phyloP scores from a whole-genome alignment of 30 jellyfish, hydroid and myxozoan genomes.

The Hydra vulgaris region DNA sequence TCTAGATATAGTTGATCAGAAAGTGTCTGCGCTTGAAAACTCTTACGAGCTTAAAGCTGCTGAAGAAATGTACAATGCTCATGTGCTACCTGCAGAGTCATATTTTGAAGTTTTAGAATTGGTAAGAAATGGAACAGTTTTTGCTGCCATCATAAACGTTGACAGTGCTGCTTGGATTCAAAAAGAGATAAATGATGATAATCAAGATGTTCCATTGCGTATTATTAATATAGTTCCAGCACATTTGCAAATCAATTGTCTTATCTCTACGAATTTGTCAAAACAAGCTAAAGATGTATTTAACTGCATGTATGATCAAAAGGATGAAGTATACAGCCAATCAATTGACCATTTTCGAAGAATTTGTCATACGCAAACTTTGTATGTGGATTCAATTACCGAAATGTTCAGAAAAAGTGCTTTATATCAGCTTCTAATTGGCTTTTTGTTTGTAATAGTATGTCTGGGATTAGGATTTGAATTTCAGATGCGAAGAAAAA shows the following conservation, averaged over 20 bases:
- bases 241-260: constrained; percentile 1
- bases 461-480: too few relatives aligned
- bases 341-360: not conserved
- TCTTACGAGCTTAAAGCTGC: constrained; percentile 11
- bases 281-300: not conserved
- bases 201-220: constrained; percentile 12
- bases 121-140: constrained; percentile 13
- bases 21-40: constrained; percentile 13
- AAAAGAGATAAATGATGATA: constrained; percentile 13
- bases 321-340: constrained; percentile 1
- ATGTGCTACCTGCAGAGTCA: constrained; percentile 18
- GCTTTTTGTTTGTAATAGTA: too few relatives aligned
- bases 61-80: constrained; percentile 7
- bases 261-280: not conserved
- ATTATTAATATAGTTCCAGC: constrained; percentile 17
- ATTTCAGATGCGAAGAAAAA: too few relatives aligned
- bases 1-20: not conserved
- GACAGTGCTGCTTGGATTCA: constrained; percentile 26
- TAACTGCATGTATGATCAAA: constrained; percentile 1
- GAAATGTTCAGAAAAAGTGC: too few relatives aligned
- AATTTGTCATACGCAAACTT: constrained; percentile 2
- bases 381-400: too few relatives aligned
- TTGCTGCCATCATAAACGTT: constrained; percentile 17
- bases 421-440: too few relatives aligned
- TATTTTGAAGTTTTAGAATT: constrained; percentile 15